These are phyloP conservation scores for Spodoptera litura DNA, from an alignment of 1,140 invertebrate genomes.

Conservation along the genomic window DNA sequence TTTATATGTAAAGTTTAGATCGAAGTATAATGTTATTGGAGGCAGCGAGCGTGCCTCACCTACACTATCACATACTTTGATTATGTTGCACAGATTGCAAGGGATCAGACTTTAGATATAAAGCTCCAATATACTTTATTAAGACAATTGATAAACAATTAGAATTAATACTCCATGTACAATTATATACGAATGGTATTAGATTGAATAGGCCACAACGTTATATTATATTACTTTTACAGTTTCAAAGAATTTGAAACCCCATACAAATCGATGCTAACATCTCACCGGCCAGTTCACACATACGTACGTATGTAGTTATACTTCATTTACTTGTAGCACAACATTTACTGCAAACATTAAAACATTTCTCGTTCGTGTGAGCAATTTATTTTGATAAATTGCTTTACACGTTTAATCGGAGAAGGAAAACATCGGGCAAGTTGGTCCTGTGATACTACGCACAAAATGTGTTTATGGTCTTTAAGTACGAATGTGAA, in stretches of 20 bases:
- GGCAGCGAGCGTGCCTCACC: neutral
- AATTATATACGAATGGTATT: no score
- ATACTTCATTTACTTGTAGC: conserved; percentile 16
- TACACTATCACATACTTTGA: conserved; percentile 6
- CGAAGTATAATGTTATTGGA: conserved; percentile 20
- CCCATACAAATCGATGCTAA: neutral
- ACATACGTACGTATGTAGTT: neutral
- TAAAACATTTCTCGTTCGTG: conserved; percentile 31
- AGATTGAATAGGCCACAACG: no score
- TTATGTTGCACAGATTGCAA: neutral
- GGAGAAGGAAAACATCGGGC: conserved; percentile 31
- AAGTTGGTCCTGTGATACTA: conserved; percentile 16
- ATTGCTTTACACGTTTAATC: conserved; percentile 41
- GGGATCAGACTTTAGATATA: neutral
- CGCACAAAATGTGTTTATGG: neutral
- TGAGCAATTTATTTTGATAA: conserved; percentile 37
- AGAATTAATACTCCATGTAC: no score
- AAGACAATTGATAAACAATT: no score
- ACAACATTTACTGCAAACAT: conserved; percentile 30
- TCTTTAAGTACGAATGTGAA: neutral
- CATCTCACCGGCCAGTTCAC: neutral
- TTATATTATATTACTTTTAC: neutral
- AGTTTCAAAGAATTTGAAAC: neutral
- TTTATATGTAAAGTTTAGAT: conserved; percentile 45
- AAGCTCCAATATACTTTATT: neutral